Conservation (phyloP, 2,797 vertebrate species). For the Eleutherodactylus coqui region DNA sequence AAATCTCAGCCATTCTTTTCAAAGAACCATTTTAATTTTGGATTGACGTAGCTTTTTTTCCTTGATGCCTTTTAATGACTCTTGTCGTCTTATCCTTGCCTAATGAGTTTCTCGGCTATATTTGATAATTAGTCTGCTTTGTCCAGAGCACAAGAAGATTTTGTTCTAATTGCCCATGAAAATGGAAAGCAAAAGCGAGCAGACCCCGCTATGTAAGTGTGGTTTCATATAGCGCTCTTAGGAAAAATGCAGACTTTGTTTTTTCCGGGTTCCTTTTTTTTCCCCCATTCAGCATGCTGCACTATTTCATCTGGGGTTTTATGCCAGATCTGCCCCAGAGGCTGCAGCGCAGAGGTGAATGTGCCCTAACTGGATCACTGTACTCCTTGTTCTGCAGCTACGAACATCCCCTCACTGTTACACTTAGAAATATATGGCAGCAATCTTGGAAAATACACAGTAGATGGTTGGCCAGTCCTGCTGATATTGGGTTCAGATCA, state of each 20-base stretch:
- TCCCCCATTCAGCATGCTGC: too few species aligned
- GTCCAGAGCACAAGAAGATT: neutral
- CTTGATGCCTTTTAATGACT: neutral
- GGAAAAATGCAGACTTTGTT: too few species aligned
- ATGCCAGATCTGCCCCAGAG: too few species aligned
- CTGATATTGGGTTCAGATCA: too few species aligned
- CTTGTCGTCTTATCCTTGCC: neutral
- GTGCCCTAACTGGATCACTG: neutral
- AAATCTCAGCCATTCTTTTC: too few species aligned
- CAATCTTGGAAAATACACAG: too few species aligned
- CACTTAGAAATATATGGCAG: too few species aligned
- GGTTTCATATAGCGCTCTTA: too few species aligned
- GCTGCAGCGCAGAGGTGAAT: too few species aligned
- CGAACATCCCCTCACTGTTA: neutral
- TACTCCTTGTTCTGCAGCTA: neutral
- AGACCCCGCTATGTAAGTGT: neutral
- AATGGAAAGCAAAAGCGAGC: neutral
- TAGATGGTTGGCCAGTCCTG: too few species aligned
- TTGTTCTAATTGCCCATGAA: constrained; percentile 18
- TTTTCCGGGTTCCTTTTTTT: too few species aligned
- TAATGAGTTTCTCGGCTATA: neutral
- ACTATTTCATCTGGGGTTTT: too few species aligned
- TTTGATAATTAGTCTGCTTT: constrained; percentile 7
- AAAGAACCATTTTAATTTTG: neutral
- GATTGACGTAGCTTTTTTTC: neutral